Evolutionary conservation across 2,888 invertebrate genomes (phyloP).

Genomic region (Neoaliturus tenellus): DNA sequence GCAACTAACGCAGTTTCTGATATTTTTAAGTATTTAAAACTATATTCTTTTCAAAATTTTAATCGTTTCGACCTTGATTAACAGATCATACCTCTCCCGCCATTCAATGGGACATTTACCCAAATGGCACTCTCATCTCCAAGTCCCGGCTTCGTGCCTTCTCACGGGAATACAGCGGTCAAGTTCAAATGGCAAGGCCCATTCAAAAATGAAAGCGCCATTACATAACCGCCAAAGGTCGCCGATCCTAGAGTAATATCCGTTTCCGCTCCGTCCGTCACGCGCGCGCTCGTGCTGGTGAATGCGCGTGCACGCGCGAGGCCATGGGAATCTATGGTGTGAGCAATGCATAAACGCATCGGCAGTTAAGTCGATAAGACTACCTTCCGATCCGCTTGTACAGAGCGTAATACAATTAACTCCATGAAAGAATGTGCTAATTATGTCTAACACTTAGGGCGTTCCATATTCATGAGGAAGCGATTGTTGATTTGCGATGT

Average conservation of each 20-base stretch:
- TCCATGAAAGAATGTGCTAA: too few relatives aligned
- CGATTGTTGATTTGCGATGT: too few relatives aligned
- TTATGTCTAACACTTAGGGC: too few relatives aligned
- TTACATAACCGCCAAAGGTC: background rate
- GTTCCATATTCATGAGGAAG: too few relatives aligned
- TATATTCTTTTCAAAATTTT: too few relatives aligned
- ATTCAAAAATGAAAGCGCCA: constrained; percentile 5
- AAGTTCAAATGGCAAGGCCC: constrained; percentile 9
- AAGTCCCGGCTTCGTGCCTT: background rate
- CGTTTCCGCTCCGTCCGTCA: background rate
- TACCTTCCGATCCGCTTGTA: background rate
- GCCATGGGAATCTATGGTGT: background rate
- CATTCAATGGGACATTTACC: too few relatives aligned
- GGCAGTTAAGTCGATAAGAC: background rate
- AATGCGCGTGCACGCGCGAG: background rate
- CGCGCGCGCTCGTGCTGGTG: background rate
- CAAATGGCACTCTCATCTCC: too few relatives aligned
- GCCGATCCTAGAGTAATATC: background rate
- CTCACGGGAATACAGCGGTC: background rate
- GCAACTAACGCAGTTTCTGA: too few relatives aligned
- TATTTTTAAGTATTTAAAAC: too few relatives aligned
- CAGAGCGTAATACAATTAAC: too few relatives aligned
- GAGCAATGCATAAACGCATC: background rate
- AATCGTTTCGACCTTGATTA: too few relatives aligned
- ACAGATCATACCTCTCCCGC: too few relatives aligned